These are phyloP conservation scores for Cyclophora punctaria DNA, from an alignment of 2,888 invertebrate genomes.

Conservation along the genomic window DNA sequence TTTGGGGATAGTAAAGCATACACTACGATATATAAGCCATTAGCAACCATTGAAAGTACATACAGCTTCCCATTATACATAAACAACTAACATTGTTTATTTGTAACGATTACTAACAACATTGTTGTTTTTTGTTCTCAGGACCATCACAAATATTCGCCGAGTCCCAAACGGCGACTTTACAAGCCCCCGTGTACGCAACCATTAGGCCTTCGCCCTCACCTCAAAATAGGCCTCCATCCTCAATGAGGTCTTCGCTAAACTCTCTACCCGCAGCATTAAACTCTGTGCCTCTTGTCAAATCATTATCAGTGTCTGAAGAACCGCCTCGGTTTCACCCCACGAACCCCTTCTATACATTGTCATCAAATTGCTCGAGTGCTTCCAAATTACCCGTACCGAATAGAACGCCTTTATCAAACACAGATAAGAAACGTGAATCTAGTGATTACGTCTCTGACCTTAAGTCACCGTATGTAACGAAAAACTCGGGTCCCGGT, in stretches of 20 bases:
- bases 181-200: constrained; percentile 64
- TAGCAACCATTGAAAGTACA: constrained; percentile 3
- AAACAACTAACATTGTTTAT: neutral
- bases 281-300: constrained; percentile 50
- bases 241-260: constrained; percentile 42
- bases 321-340: constrained; percentile 60
- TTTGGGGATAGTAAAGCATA: no score
- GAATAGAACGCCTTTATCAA: constrained; percentile 46
- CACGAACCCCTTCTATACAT: constrained; percentile 67
- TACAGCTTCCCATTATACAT: no score
- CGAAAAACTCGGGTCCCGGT: constrained; percentile 39
- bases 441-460: constrained; percentile 37
- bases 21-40: no score
- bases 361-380: constrained; percentile 58
- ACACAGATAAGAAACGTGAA: constrained; percentile 3
- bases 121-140: constrained; percentile 36
- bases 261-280: constrained; percentile 49
- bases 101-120: constrained; percentile 3
- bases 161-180: constrained; percentile 35
- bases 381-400: constrained; percentile 64
- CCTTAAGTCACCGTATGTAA: constrained; percentile 42
- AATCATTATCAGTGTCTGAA: constrained; percentile 41
- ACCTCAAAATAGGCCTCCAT: constrained; percentile 37
- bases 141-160: constrained; percentile 64
- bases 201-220: constrained; percentile 54